Evolutionary conservation across 2,113 vertebrate genomes (phyloP).

Genomic region (Trichomycterus rosablanca): DNA sequence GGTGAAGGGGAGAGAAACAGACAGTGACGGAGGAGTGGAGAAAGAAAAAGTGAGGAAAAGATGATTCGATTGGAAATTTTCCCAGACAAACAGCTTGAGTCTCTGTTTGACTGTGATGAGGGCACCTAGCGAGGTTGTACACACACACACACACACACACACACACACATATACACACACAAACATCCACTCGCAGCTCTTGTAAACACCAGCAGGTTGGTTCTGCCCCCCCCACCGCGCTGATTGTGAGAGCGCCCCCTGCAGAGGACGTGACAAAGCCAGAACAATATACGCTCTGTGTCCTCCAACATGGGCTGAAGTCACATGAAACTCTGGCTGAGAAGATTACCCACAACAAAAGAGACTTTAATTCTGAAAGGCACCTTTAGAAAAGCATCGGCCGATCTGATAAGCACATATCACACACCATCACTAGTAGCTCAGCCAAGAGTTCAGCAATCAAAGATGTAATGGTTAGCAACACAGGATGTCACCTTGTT

Average conservation of each 20-base stretch:
- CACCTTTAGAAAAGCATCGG: background rate
- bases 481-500: too few relatives aligned
- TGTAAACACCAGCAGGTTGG: slow-evolving; percentile 7
- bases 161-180: slow-evolving; percentile 15
- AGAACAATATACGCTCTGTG: background rate
- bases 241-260: slow-evolving; percentile 7
- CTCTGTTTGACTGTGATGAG: slow-evolving; percentile 37
- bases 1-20: slow-evolving; percentile 1
- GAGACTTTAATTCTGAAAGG: background rate
- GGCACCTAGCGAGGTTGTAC: slow-evolving; percentile 26
- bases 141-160: slow-evolving; percentile 26
- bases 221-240: background rate
- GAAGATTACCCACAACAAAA: background rate
- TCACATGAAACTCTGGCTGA: background rate
- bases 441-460: too few relatives aligned
- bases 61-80: slow-evolving; percentile 45
- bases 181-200: background rate
- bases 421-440: too few relatives aligned
- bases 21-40: background rate
- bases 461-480: too few relatives aligned
- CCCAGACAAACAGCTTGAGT: slow-evolving; percentile 46
- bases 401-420: too few relatives aligned
- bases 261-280: background rate
- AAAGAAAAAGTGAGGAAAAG: slow-evolving; percentile 23
- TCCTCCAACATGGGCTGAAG: too few relatives aligned